phyloP scores from a whole-genome alignment of 1,140 invertebrate species.

The Bombus difficillimus region DNA sequence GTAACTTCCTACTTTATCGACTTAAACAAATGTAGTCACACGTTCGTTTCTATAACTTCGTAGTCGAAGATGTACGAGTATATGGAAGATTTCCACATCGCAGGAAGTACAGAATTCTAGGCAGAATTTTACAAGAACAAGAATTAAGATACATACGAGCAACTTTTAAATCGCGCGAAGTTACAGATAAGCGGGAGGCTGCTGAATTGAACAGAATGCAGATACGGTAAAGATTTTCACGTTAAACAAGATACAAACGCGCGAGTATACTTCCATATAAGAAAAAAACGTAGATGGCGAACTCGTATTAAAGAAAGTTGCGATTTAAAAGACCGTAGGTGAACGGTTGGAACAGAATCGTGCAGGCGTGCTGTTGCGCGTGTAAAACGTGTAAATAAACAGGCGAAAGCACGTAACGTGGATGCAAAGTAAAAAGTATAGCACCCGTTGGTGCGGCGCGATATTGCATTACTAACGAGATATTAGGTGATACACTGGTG shows the following conservation, averaged over 20 bases:
- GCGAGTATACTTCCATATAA: neutral
- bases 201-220: neutral
- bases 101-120: neutral
- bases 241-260: neutral
- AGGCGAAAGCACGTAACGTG: neutral
- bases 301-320: neutral
- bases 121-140: too few relatives aligned
- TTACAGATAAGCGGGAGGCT: too few relatives aligned
- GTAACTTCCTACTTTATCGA: too few relatives aligned
- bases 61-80: neutral
- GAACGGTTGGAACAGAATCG: neutral
- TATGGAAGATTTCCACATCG: neutral
- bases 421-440: neutral
- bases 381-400: neutral
- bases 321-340: neutral
- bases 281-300: neutral
- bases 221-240: neutral
- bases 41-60: too few relatives aligned
- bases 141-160: too few relatives aligned
- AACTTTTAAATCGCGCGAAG: too few relatives aligned
- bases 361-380: neutral
- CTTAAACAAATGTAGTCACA: too few relatives aligned
- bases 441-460: neutral
- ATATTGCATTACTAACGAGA: slow-evolving; percentile 1
- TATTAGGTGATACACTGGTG: neutral